These are phyloP conservation scores for Triplophysa siluroides DNA, from an alignment of 2,113 vertebrate species.

Conservation along the genomic window DNA sequence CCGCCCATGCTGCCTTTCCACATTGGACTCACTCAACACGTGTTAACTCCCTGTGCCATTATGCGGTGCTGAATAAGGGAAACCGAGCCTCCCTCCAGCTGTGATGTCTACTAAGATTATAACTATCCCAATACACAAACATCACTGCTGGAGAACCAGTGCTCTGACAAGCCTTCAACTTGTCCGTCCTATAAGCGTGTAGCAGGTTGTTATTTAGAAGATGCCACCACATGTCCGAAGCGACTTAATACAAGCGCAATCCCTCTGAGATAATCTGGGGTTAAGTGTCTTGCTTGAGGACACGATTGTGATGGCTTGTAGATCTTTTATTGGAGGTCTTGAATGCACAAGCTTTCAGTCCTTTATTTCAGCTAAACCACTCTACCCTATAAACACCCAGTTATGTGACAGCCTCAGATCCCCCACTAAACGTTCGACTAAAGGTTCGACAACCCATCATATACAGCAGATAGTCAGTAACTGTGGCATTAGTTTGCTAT, in stretches of 20 bases:
- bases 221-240: background rate
- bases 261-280: slow-evolving; percentile 2
- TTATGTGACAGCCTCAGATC: background rate
- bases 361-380: background rate
- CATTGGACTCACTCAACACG: background rate
- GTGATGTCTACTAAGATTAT: background rate
- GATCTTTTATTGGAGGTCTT: background rate
- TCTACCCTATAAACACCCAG: background rate
- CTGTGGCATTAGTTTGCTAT: too few species aligned
- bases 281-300: slow-evolving; percentile 18
- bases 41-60: slow-evolving; percentile 41
- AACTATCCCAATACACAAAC: slow-evolving; percentile 22
- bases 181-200: slow-evolving; percentile 1
- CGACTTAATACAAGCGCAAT: background rate
- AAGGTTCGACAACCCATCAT: background rate
- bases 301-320: slow-evolving; percentile 13
- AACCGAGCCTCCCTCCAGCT: slow-evolving; percentile 36
- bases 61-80: slow-evolving; percentile 22
- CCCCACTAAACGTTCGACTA: background rate
- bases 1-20: slow-evolving; percentile 14
- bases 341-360: background rate
- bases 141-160: slow-evolving; percentile 26
- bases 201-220: slow-evolving; percentile 15
- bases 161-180: slow-evolving; percentile 29
- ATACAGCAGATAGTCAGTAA: background rate